Evolutionary conservation across 2,888 invertebrate species (phyloP).

Genomic region (Apamea sordens): DNA sequence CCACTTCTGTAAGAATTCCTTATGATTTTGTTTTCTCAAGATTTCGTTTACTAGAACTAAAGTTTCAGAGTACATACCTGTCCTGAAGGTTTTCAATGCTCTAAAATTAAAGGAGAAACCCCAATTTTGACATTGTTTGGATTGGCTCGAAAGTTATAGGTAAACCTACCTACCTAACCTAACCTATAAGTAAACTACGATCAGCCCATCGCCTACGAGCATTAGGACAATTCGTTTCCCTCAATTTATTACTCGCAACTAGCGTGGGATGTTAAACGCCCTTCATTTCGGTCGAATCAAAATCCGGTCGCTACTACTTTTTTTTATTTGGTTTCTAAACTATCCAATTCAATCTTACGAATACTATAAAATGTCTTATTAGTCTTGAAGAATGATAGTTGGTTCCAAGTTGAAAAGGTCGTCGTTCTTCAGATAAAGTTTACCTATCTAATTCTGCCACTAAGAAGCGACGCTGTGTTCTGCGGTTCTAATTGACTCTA

Average conservation of each 20-base stretch:
- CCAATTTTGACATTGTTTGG: neutral
- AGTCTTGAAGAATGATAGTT: slow-evolving; percentile 15
- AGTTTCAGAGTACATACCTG: neutral
- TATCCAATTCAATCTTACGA: slow-evolving; percentile 20
- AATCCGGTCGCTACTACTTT: slow-evolving; percentile 28
- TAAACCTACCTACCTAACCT: neutral
- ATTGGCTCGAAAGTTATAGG: slow-evolving; percentile 11
- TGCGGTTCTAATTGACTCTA: too few relatives aligned
- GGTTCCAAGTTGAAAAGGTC: neutral
- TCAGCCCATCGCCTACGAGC: slow-evolving; percentile 44
- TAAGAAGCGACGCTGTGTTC: neutral
- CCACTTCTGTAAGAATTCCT: neutral
- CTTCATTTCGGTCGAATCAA: slow-evolving; percentile 41
- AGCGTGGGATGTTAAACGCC: slow-evolving; percentile 58
- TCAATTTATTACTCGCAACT: slow-evolving; percentile 45
- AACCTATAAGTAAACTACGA: slow-evolving; percentile 14
- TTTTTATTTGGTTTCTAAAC: slow-evolving; percentile 29
- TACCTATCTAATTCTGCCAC: neutral
- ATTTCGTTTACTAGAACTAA: neutral
- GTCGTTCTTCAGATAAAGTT: neutral
- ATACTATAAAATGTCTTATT: slow-evolving; percentile 28
- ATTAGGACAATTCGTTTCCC: slow-evolving; percentile 48
- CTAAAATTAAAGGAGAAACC: neutral
- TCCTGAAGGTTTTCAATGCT: neutral
- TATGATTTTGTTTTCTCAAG: neutral